Base-by-base conservation (phyloP, 2,888 invertebrate species). In the Physocephala rufipes region DNA sequence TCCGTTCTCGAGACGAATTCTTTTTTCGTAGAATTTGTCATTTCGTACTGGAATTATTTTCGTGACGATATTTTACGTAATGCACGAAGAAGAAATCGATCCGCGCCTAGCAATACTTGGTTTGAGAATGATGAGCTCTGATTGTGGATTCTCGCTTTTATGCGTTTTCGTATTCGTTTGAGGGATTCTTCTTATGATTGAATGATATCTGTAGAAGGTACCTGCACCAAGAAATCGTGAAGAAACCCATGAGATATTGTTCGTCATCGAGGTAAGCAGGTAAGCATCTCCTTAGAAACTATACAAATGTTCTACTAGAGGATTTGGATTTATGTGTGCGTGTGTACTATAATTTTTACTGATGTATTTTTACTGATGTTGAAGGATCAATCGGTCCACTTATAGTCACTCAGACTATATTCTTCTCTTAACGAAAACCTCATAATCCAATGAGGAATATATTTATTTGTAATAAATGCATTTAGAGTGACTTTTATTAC, bases 1-100 rank as follows among this genome's bases (percentile, higher is more conserved):
- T 95, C 95, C 81, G 95, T 95, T 86, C 95, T 91, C 61, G 85
- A 80, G 81, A 94, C 94, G 78, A 78, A 78, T 72, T 74, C 72
- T 19, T 71, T 71, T 71, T 75, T 73, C 12, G 76, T 59, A 64
- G 76, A n/a, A n/a, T n/a, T n/a, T n/a, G n/a, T 64, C 77, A 78
- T 78, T 73, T 71, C 28, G 43, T 26, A 36, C 43, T 30, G 45
- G n/a, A n/a, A n/a, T n/a, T n/a, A n/a, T n/a, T n/a, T 67, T 26
- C n/a, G 7, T 47, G 55, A 7, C 12, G 65, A 24, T 30, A 49
- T 67, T 67, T 24, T n/a, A n/a, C n/a, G n/a, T n/a, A n/a, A 43
- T 68, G 67, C 66, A 65, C 78, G 9, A 78, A 78, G 76, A 70
- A 76, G 76, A 76, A 36, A 4, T 36, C 36, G 36, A 7, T 7